Base-by-base conservation (phyloP, 2,113 vertebrate genomes). In the Osmerus mordax region DNA sequence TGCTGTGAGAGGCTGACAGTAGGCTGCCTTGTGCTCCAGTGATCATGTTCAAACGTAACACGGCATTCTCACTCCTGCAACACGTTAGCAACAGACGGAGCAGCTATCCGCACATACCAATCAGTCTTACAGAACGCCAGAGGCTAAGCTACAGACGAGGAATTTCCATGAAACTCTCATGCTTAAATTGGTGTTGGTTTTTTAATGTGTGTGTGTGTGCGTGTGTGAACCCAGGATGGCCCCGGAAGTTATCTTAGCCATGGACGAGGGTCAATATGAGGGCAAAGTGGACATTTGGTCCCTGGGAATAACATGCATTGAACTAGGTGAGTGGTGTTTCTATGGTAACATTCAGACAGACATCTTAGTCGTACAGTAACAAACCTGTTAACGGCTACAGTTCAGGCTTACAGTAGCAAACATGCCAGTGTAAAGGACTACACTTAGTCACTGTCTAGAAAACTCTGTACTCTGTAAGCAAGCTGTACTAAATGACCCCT, bases 231-330 rank as follows among this genome's bases (percentile, higher is more conserved):
- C 63, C 82, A 99, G 97, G 97, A 99, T 99, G 97, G 97, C 97
- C 83, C 97, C 97, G 67, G 97, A 99, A 90, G 97, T 99, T 85
- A 99, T 99, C 88, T 92, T 99, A 70, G 97, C 97, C 68, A 99
- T 99, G 97, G 97, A 99, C 0, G 97, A 99, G 90, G 97, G 97
- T 51, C 96, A 99, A 78, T 99, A 99, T 25, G 97, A 99, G 52
- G 97, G 97, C 0, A 98, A 98, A 81, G 96, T 97, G 76, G 97
- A 99, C 78, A 89, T 99, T 81, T 99, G 97, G 97, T 99, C 97
- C 14, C 92, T 99, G 36, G 97, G 97, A 73, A 99, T 99, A 90
- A 99, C 97, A 0, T 99, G 96, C 85, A 99, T 99, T 84, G 97
- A 99, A 86, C 81, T 99, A 75, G 97, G 97, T 99, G 77, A 95